Evolutionary conservation across 2,888 invertebrate species (phyloP), one percentile per base, ranked within the genome.

Genomic region (Zelleria hepariella): DNA sequence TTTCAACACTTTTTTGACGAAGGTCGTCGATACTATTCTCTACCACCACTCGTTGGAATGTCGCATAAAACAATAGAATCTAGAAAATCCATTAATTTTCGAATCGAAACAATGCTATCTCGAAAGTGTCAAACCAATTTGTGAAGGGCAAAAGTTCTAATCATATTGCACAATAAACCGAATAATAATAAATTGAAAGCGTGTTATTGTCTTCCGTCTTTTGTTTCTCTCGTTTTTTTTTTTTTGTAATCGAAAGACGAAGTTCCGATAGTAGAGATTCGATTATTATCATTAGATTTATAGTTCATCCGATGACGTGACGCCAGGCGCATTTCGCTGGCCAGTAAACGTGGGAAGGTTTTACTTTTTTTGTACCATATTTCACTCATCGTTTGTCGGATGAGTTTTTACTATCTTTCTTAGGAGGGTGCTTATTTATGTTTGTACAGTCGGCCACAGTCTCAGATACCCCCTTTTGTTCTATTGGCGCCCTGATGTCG

Each of bases 241-340:
- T 57, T 42, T 42, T n/a, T 42, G 2, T 42, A 42, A 4, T 42
- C 15, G 2, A 42, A 7, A 23, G 23, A 51, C 6, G 15, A 10
- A 51, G 5, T 10, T 10, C 51, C 55, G 65, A 66, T 57, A 66
- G 63, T 57, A 66, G 63, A 69, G 72, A 73, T 75, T 77, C 77
- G 80, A 82, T 82, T 79, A 82, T 78, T 76, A 80, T 78, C 75
- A 70, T 72, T 73, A 78, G 82, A 84, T 85, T 85, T 85, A 85
- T 85, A 67, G 78, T 70, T 67, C 65, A 69, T 65, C 64, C 65
- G 61, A 52, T 58, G 52, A 62, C 62, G 60, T 53, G 59, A 32
- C 58, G 61, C 59, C 59, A 49, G 27, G 32, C 61, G 58, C 58
- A 58, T 54, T 60, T 57, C 23, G 60, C 57, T 61, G 53, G 25